Evolutionary conservation across 2,113 vertebrate species (phyloP), one percentile per base, ranked within the genome.

Genomic region (Peucedramus taeniatus): DNA sequence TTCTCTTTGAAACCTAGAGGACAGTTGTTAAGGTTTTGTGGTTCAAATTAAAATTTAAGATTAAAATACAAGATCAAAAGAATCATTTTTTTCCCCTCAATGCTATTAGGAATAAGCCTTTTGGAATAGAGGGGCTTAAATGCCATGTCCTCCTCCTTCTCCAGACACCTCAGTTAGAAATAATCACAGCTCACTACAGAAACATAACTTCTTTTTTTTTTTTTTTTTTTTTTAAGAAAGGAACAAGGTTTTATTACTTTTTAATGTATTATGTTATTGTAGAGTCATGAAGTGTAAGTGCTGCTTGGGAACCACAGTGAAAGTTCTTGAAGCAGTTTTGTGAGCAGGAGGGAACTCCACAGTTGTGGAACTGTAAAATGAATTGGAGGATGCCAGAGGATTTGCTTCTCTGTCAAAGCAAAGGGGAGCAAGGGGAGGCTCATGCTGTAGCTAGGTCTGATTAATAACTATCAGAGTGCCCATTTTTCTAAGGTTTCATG

Each of bases 11-110:
- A 98, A 98, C 85, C 92, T 96, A 95, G 94, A 98, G 97, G 97
- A 98, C 97, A 97, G 91, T 96, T 97, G 98, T 98, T 97, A 98
- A 98, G 97, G 95, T 98, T 98, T 98, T 96, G 98, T 98, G 87
- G 94, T 90, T 92, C 94, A 97, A 98, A 98, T 98, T 98, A 98
- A 98, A 98, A 98, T 98, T 98, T 98, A 97, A 98, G 97, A 98
- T 98, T 97, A 98, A 98, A 98, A 98, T 97, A 96, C 94, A 96
- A 97, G 98, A 98, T 98, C 96, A 98, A 98, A 98, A 97, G 96
- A 95, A 97, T 96, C 83, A 83, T 57, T 78, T 94, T 96, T 59
- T 94, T 49, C 81, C 44, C 27, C 54, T 97, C 94, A 95, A 74
- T 94, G 60, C 94, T 97, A 95, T 96, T 97, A 97, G 97, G 96